Conservation (phyloP, 2,888 invertebrate species). For the Molorchus minor region DNA sequence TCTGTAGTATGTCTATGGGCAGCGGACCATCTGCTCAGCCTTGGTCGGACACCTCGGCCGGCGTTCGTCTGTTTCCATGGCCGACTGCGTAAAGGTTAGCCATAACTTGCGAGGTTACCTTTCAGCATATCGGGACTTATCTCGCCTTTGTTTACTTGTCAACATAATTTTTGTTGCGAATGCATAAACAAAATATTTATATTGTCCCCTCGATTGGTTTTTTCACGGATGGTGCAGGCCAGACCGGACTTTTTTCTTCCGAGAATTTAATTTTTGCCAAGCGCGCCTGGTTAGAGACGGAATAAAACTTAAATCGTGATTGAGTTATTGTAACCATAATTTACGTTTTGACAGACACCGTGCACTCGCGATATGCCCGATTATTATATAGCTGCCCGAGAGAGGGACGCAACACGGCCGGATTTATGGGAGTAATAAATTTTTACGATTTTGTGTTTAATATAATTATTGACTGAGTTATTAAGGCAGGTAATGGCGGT, state of each 20-base stretch:
- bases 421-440: constrained; percentile 27
- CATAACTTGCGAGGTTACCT: constrained; percentile 63
- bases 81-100: constrained; percentile 60
- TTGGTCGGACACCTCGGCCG: constrained; percentile 26
- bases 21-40: constrained; percentile 51
- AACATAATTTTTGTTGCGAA: constrained; percentile 65
- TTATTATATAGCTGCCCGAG: constrained; percentile 20
- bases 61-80: constrained; percentile 43
- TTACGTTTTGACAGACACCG: constrained; percentile 48
- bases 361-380: constrained; percentile 24
- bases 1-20: constrained; percentile 62
- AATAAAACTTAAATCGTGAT: constrained; percentile 62
- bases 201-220: constrained; percentile 63
- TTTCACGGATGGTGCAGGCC: constrained; percentile 55
- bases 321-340: constrained; percentile 62
- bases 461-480: constrained; percentile 28
- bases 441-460: constrained; percentile 30
- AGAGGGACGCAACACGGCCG: constrained; percentile 8
- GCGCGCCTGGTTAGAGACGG: constrained; percentile 44
- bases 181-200: constrained; percentile 66
- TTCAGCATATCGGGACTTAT: constrained; percentile 63
- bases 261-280: constrained; percentile 61
- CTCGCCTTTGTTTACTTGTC: constrained; percentile 65
- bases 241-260: constrained; percentile 55
- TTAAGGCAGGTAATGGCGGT: constrained; percentile 15